Conservation (phyloP, 2,113 vertebrate genomes). For the Zapus hudsonius region DNA sequence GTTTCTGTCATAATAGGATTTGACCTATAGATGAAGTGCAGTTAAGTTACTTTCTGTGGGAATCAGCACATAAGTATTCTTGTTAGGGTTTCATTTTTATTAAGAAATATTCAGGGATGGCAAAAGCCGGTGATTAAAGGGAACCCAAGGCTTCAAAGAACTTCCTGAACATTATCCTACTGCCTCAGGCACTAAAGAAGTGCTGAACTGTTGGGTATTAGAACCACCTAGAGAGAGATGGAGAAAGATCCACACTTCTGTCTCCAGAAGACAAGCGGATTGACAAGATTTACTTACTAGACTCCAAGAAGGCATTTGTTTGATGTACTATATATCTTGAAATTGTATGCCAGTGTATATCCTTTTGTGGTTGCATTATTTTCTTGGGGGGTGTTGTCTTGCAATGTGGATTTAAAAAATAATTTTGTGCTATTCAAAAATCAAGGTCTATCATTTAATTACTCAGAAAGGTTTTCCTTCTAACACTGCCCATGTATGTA, state of each 20-base stretch:
- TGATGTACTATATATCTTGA: not conserved
- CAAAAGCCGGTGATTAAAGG: conserved; percentile 38
- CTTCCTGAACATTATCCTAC: conserved; percentile 38
- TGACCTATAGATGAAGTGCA: conserved; percentile 31
- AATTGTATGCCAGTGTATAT: not conserved
- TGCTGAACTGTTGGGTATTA: not conserved
- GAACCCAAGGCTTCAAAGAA: conserved; percentile 23
- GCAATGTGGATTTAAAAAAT: not conserved
- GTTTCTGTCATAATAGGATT: conserved; percentile 57
- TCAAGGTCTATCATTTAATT: not conserved
- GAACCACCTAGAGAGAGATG: not conserved
- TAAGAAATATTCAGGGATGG: conserved; percentile 48
- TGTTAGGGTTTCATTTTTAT: conserved; percentile 52
- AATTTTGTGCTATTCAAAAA: not conserved
- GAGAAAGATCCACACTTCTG: not conserved
- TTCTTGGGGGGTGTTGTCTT: fast-evolving
- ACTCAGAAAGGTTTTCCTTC: not conserved
- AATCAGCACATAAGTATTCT: conserved; percentile 42
- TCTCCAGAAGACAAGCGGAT: not conserved
- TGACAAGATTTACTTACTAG: not conserved
- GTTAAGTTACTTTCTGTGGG: conserved; percentile 45
- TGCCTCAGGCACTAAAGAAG: not conserved
- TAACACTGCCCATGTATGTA: not conserved
- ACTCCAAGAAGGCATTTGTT: not conserved
- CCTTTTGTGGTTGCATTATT: not conserved